Evolutionary conservation across 2,888 invertebrate genomes (phyloP).

Genomic region (Dione vanillae): DNA sequence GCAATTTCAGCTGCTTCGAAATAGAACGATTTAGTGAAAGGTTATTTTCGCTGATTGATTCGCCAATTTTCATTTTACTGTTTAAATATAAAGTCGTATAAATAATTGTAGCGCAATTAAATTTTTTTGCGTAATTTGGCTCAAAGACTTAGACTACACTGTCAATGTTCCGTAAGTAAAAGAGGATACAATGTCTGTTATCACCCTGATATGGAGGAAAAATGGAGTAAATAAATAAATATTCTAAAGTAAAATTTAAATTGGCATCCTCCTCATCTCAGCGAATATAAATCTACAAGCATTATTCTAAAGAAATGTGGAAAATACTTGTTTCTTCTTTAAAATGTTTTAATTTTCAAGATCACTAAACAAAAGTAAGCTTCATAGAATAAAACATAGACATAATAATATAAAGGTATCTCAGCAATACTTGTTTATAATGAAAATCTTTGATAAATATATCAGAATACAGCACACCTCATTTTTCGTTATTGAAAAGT

Average conservation of each 20-base stretch:
- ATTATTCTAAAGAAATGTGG: not conserved
- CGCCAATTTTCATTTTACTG: slow-evolving; percentile 13
- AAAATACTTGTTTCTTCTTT: not conserved
- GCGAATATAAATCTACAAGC: not conserved
- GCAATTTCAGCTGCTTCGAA: slow-evolving; percentile 41
- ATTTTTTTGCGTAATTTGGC: no score
- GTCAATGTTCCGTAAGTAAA: no score
- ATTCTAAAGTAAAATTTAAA: not conserved
- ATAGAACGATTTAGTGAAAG: slow-evolving; percentile 22
- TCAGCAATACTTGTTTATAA: not conserved
- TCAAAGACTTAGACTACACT: no score
- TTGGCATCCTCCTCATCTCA: not conserved
- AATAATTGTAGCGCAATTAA: no score
- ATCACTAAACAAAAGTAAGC: slow-evolving; percentile 16
- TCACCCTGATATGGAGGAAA: no score
- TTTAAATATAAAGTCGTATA: slow-evolving; percentile 1
- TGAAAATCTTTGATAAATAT: slow-evolving; percentile 8
- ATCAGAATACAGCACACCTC: no score
- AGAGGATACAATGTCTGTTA: no score
- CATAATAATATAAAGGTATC: slow-evolving; percentile 9
- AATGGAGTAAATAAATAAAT: not conserved
- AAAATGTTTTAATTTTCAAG: slow-evolving; percentile 14
- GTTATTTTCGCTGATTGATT: slow-evolving; percentile 33
- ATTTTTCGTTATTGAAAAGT: slow-evolving; percentile 1
- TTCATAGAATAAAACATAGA: slow-evolving; percentile 12